Evolutionary conservation across 1,140 invertebrate genomes (phyloP).

Genomic region (Halictus rubicundus): DNA sequence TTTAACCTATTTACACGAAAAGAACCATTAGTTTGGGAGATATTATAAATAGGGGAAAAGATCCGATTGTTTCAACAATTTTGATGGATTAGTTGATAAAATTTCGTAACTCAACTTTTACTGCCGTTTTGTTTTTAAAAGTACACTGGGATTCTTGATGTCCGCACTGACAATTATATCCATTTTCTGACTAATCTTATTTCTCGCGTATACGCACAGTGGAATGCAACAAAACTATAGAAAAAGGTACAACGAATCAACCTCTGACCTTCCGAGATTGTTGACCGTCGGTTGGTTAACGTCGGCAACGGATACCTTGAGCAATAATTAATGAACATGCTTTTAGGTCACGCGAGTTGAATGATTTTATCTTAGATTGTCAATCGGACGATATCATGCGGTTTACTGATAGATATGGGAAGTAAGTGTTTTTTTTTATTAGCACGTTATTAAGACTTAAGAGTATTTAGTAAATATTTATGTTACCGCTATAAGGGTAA

Average conservation of each 20-base stretch:
- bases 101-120: too few relatives aligned
- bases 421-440: background rate
- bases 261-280: background rate
- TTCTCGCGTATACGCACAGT: background rate
- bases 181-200: background rate
- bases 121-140: too few relatives aligned
- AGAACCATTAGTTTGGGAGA: too few relatives aligned
- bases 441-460: background rate
- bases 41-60: too few relatives aligned
- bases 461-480: background rate
- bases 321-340: background rate
- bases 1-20: too few relatives aligned
- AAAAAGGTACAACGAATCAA: conserved; percentile 1
- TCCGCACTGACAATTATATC: background rate
- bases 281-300: conserved; percentile 3
- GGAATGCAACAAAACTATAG: background rate
- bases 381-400: background rate
- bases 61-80: too few relatives aligned
- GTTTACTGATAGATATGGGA: background rate
- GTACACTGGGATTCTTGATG: background rate
- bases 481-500: background rate
- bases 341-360: conserved; percentile 2
- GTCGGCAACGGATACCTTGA: background rate
- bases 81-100: too few relatives aligned
- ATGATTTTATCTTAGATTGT: background rate